Evolutionary conservation across 2,797 vertebrate genomes (phyloP).

Genomic region (Lithobates pipiens): DNA sequence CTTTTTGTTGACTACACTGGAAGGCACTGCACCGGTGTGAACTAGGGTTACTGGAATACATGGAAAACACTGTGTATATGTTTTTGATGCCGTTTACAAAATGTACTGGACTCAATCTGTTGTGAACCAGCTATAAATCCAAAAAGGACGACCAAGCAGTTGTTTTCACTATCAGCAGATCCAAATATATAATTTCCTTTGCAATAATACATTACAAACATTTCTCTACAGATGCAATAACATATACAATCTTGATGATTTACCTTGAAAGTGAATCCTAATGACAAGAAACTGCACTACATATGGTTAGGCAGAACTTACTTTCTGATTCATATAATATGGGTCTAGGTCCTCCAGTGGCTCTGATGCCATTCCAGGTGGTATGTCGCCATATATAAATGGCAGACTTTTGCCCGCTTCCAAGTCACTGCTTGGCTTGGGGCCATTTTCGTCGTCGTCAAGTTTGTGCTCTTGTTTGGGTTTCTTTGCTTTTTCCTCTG

Average conservation of each 20-base stretch:
- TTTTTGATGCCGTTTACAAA: too few relatives aligned
- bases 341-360: conserved; percentile 94
- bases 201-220: too few relatives aligned
- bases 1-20: too few relatives aligned
- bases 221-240: too few relatives aligned
- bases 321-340: conserved; percentile 89
- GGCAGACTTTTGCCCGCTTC: conserved; percentile 90
- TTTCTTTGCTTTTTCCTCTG: conserved; percentile 81
- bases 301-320: conserved; percentile 71
- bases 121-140: too few relatives aligned
- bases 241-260: background rate
- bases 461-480: conserved; percentile 83
- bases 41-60: too few relatives aligned
- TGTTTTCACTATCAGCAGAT: too few relatives aligned
- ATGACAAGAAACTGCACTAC: background rate
- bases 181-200: too few relatives aligned
- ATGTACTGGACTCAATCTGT: too few relatives aligned
- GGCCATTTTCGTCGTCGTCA: conserved; percentile 74
- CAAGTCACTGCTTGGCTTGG: conserved; percentile 86
- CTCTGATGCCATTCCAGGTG: conserved; percentile 83
- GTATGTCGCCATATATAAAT: conserved; percentile 91
- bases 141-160: too few relatives aligned
- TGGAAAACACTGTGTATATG: too few relatives aligned
- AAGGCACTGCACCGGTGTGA: too few relatives aligned
- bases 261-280: background rate